A percentile compares a stretch with the other conserved stretches of the same genome.
Conservation (phyloP, 2,113 vertebrate genomes). For the Sula dactylatra region DNA sequence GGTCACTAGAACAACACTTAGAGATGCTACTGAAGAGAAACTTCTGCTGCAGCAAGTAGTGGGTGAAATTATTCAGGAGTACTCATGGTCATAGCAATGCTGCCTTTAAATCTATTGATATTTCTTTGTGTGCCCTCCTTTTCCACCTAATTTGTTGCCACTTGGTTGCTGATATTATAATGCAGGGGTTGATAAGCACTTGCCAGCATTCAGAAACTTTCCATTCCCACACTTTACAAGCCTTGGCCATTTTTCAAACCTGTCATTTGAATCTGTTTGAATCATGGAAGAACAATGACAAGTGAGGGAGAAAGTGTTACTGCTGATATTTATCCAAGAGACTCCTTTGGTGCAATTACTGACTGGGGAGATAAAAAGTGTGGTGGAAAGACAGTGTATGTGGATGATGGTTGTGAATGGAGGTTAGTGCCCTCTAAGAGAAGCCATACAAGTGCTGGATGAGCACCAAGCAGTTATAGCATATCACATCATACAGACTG, state of each 20-base stretch:
- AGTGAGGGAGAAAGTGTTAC: conserved; percentile 43
- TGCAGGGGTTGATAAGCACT: conserved; percentile 32
- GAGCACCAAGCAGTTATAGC: background rate
- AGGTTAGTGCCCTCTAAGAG: background rate
- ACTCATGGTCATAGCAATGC: background rate
- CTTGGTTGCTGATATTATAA: conserved; percentile 19
- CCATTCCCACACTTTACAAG: conserved; percentile 60
- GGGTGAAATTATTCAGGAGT: background rate
- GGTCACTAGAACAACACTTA: background rate
- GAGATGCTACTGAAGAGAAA: background rate
- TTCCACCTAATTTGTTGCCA: conserved; percentile 56
- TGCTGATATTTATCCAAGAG: conserved; percentile 8
- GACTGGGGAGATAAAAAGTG: background rate
- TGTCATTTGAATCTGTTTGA: conserved; percentile 41
- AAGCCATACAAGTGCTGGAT: background rate
- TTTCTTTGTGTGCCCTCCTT: background rate
- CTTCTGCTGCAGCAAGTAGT: background rate
- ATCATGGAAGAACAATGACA: conserved; percentile 47
- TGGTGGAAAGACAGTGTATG: background rate
- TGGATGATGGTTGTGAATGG: background rate
- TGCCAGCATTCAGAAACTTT: conserved; percentile 61
- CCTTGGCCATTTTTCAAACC: conserved; percentile 1
- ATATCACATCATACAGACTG: background rate
- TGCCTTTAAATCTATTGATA: conserved; percentile 6
- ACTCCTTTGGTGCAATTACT: conserved; percentile 50